A percentile compares a stretch with the other conserved stretches of the same genome.
Evolutionary conservation across 2,113 vertebrate species (phyloP).

Genomic region (Cyphomyrus discorhynchus): DNA sequence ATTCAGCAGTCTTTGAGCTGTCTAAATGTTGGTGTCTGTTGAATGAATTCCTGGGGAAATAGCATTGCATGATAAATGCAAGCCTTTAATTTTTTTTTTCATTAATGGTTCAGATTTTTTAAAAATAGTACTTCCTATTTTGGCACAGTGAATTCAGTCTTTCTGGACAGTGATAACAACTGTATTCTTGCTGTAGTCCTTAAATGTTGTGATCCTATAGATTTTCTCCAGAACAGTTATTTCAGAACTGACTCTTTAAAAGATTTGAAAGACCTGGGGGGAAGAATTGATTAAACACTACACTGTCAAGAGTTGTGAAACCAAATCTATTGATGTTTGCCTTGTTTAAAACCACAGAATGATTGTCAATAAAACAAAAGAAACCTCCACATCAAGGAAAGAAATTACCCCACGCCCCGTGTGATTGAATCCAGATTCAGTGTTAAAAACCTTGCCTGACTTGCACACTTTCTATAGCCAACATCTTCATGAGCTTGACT

Average conservation of each 20-base stretch:
- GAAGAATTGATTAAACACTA: constrained; percentile 48
- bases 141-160: neutral
- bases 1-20: neutral
- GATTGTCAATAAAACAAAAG: constrained; percentile 30
- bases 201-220: constrained; percentile 23
- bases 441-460: constrained; percentile 24
- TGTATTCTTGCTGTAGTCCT: neutral
- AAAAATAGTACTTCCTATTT: neutral
- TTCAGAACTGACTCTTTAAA: constrained; percentile 23
- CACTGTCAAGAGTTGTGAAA: constrained; percentile 46
- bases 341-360: constrained; percentile 32
- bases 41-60: neutral
- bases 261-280: constrained; percentile 20
- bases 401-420: constrained; percentile 17
- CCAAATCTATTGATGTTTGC: constrained; percentile 43
- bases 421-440: constrained; percentile 20
- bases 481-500: constrained; percentile 51
- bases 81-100: neutral
- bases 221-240: constrained; percentile 24
- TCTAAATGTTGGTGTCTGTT: neutral
- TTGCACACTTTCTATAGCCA: constrained; percentile 50
- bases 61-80: neutral
- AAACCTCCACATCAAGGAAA: constrained; percentile 21
- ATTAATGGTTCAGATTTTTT: neutral
- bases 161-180: neutral